Evolutionary conservation across 2,797 vertebrate genomes (phyloP).

Genomic region (Scomberomorus guttatus): DNA sequence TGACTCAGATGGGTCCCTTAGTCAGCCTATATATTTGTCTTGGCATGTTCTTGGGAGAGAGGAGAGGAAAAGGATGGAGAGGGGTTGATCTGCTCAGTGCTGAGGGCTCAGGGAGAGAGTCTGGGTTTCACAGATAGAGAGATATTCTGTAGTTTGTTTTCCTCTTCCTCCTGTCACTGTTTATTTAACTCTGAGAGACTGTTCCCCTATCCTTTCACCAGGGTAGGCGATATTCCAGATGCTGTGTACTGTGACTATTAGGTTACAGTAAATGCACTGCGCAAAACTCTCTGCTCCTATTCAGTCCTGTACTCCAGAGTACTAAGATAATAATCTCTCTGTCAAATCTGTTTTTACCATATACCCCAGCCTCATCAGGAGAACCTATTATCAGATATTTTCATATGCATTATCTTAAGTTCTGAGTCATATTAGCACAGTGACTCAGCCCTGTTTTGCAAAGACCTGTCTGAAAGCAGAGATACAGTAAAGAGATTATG

Average conservation of each 20-base stretch:
- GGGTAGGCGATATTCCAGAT: constrained; percentile 57
- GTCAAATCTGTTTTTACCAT: constrained; percentile 54
- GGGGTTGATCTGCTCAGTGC: constrained; percentile 79
- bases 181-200: constrained; percentile 71
- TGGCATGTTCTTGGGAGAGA: constrained; percentile 60
- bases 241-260: constrained; percentile 49
- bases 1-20: constrained; percentile 31
- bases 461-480: constrained; percentile 30
- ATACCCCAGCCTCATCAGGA: constrained; percentile 32
- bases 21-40: constrained; percentile 66
- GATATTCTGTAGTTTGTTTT: constrained; percentile 73
- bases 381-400: constrained; percentile 52
- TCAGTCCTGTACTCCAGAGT: constrained; percentile 30
- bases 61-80: constrained; percentile 67
- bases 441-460: constrained; percentile 28
- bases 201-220: constrained; percentile 58
- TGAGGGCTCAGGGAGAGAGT: constrained; percentile 89
- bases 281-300: constrained; percentile 45
- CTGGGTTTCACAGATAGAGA: constrained; percentile 78
- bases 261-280: constrained; percentile 64
- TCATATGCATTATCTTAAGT: constrained; percentile 35
- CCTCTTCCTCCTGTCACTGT: constrained; percentile 71
- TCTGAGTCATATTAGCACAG: constrained; percentile 25
- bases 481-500: constrained; percentile 15
- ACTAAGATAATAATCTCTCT: constrained; percentile 42